Evolutionary conservation across 2,797 vertebrate species (phyloP).

Genomic region (Oryzias sinensis): DNA sequence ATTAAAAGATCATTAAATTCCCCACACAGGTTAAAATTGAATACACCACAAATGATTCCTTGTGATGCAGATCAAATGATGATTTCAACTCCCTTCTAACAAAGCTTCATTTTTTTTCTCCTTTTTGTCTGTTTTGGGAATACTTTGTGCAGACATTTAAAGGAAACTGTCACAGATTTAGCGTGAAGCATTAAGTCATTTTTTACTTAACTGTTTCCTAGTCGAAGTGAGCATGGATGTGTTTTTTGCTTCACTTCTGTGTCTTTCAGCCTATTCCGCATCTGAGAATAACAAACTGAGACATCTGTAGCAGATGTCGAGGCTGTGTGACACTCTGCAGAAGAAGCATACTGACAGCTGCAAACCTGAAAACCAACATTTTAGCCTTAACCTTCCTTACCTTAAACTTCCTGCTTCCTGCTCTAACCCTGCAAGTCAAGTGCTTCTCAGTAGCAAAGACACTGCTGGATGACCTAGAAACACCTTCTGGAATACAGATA

Average conservation of each 20-base stretch:
- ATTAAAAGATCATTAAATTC: no score
- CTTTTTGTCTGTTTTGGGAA: conserved; percentile 53
- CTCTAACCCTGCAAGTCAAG: conserved; percentile 22
- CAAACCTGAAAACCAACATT: conserved; percentile 37
- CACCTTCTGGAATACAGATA: conserved; percentile 30
- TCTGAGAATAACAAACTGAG: conserved; percentile 25
- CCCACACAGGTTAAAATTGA: no score
- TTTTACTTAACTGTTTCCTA: conserved; percentile 49
- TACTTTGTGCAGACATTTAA: conserved; percentile 58
- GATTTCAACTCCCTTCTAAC: conserved; percentile 25
- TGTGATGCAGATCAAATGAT: conserved; percentile 32
- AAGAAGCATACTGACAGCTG: conserved; percentile 22
- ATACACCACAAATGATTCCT: no score
- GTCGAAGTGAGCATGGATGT: conserved; percentile 31
- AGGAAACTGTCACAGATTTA: conserved; percentile 7
- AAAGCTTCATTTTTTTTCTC: no score
- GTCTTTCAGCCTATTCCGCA: conserved; percentile 18
- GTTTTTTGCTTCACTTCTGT: conserved; percentile 16
- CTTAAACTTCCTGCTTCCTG: conserved; percentile 14
- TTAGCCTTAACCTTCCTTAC: conserved; percentile 48
- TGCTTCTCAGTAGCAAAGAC: conserved; percentile 7
- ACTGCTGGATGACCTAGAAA: no score
- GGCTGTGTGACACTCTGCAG: conserved; percentile 21
- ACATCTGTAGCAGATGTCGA: conserved; percentile 29
- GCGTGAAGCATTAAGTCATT: background rate